phyloP scores from a whole-genome alignment of 92 coral and sea anemone genomes.

The Nematostella vectensis region DNA sequence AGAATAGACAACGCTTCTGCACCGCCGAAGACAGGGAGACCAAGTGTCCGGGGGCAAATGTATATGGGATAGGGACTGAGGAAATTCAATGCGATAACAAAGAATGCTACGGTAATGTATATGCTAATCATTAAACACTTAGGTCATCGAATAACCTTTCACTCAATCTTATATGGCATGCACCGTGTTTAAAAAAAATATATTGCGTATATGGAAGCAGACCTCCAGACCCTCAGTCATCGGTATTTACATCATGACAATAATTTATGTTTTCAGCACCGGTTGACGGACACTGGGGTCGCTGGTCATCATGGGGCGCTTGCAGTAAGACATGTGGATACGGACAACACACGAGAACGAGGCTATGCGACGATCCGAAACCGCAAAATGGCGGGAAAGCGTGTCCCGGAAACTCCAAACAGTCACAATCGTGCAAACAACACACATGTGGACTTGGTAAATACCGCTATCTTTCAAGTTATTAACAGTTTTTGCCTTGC shows the following conservation, averaged over 20 bases:
- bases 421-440: conserved; percentile 40
- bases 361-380: conserved; percentile 78
- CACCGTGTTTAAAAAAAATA: too few species aligned
- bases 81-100: conserved; percentile 20
- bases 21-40: conserved; percentile 43
- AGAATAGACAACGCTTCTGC: conserved; percentile 59
- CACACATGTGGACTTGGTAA: conserved; percentile 75
- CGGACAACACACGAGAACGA: conserved; percentile 54
- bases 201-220: too few species aligned
- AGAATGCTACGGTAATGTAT: conserved; percentile 64
- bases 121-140: too few species aligned
- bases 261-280: conserved; percentile 58
- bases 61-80: conserved; percentile 39
- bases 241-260: too few species aligned
- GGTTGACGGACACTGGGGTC: conserved; percentile 95
- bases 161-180: too few species aligned
- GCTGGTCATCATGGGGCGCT: conserved; percentile 82
- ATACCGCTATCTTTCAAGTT: too few species aligned
- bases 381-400: conserved; percentile 56
- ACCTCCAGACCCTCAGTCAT: too few species aligned
- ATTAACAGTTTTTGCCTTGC: too few species aligned
- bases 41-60: conserved; percentile 28
- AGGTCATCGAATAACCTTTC: too few species aligned
- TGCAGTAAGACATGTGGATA: conserved; percentile 58
- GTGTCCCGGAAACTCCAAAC: conserved; percentile 31